Evolutionary conservation across 2,888 invertebrate species (phyloP), one percentile per base, ranked within the genome.

Genomic region (Sipha maydis): DNA sequence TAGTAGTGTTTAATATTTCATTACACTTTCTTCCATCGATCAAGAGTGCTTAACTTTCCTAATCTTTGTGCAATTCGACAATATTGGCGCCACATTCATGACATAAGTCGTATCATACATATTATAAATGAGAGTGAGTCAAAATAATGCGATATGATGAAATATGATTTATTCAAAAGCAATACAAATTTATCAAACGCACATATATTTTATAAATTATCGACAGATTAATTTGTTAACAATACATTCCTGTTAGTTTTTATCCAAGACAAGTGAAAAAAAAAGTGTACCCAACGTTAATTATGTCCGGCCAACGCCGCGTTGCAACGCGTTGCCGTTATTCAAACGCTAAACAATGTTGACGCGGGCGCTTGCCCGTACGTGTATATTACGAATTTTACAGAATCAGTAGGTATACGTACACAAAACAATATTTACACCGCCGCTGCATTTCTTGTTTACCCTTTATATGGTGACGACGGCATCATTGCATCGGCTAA

Each of bases 361-460:
- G 28, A 84, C 83, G 56, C 8, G 14, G 38, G 25, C 56, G n/a
- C 7, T 8, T 31, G 8, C 9, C 7, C 38, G 75, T 61, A 56
- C 56, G 75, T 28, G 84, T 21, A 38, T 31, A 61, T 76, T 76
- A 76, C 38, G 61, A 25, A 84, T 84, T 83, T 83, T 75, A 84
- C 21, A 9, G 38, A 83, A 83, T 83, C 38, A 54, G 75, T 83
- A 61, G 34, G 25, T 38, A 73, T 14, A 14, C 25, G 25, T 21
- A 5, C 41, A 54, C 41, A 11, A 17, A 61, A 84, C 54, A 73
- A 73, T 83, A 56, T 83, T 83, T 83, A 83, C 73, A 56, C 71
- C 73, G 14, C 69, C 69, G 54, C 17, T 38, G 38, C 28, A 21
- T 38, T 61, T 61, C 21, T 38, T 56, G 34, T 56, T 83, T 75